Conservation (phyloP, 2,113 vertebrate genomes). For the Scopus umbretta region DNA sequence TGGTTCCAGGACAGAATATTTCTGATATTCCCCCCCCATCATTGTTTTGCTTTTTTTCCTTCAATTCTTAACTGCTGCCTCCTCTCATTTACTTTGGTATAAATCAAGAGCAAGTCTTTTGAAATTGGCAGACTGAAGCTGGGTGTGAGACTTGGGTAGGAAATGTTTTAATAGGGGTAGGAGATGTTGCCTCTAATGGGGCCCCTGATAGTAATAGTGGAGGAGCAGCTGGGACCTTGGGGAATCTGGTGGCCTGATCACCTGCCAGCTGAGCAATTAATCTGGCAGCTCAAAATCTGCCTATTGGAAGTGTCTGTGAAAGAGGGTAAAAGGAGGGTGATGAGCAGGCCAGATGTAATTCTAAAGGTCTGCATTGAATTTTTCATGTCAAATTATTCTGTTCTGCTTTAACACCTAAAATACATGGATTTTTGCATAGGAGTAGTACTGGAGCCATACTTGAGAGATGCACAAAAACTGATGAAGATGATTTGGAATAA, state of each 20-base stretch:
- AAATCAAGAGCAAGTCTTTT: neutral
- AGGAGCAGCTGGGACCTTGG: neutral
- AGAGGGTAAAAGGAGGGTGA: neutral
- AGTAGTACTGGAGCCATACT: neutral
- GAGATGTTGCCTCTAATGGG: neutral
- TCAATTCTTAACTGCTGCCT: neutral
- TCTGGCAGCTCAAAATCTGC: neutral
- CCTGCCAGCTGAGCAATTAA: conserved; percentile 14
- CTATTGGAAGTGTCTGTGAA: neutral
- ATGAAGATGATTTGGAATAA: neutral
- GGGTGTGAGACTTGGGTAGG: neutral
- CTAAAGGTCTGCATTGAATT: neutral
- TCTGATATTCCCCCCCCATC: neutral
- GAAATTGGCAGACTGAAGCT: neutral
- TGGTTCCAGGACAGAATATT: neutral
- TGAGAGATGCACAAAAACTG: neutral
- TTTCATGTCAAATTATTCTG: neutral
- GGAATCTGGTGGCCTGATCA: neutral
- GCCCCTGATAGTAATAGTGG: neutral
- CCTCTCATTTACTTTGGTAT: neutral
- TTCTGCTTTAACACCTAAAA: neutral
- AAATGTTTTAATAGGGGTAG: neutral
- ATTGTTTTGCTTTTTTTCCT: neutral
- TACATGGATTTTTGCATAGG: neutral
- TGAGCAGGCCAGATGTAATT: neutral